Conservation (phyloP, 2,113 vertebrate species). For the Phodopus roborovskii region DNA sequence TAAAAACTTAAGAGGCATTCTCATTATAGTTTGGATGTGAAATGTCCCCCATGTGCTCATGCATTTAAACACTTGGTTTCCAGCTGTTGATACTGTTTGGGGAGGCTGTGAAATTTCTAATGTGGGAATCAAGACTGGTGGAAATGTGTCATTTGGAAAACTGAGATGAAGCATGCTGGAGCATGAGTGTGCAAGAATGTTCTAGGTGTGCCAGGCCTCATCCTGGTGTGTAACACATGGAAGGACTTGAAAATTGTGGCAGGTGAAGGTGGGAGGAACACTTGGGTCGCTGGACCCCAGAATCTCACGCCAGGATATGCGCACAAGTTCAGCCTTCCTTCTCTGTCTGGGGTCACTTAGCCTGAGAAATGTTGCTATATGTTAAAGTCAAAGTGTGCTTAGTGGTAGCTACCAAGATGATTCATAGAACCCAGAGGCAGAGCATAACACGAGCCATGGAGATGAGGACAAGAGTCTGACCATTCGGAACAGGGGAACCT, state of each 20-base stretch:
- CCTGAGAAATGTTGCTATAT: neutral
- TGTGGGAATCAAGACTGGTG: neutral
- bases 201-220: neutral
- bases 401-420: too few relatives aligned
- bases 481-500: too few relatives aligned
- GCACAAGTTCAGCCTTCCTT: neutral
- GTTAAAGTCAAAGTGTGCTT: neutral
- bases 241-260: neutral
- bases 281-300: too few relatives aligned
- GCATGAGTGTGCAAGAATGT: rapidly evolving
- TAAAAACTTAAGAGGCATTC: neutral
- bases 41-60: neutral
- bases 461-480: too few relatives aligned
- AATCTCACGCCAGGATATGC: neutral
- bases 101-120: neutral
- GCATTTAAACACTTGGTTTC: neutral
- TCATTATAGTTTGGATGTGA: neutral
- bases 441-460: too few relatives aligned
- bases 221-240: rapidly evolving
- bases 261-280: neutral
- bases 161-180: neutral
- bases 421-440: neutral
- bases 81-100: neutral
- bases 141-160: neutral
- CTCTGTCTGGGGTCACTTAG: neutral